A percentile compares a stretch with the other conserved stretches of the same genome.
phyloP scores from a whole-genome alignment of 2,113 vertebrate species.

The Oreochromis niloticus region DNA sequence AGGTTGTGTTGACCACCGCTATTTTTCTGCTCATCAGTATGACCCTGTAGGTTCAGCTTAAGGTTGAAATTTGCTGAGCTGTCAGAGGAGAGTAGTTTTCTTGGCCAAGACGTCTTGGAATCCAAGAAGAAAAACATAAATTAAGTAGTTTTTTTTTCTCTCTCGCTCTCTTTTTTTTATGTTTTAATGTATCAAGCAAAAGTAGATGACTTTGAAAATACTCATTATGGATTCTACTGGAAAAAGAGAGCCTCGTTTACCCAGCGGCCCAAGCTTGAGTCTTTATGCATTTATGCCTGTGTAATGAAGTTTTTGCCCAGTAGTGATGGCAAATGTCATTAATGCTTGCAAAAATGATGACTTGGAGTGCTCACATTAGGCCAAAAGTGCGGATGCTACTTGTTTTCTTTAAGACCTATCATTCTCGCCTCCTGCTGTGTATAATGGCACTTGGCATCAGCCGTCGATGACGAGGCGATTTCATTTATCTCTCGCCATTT shows the following conservation, averaged over 20 bases:
- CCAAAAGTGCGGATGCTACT: constrained; percentile 27
- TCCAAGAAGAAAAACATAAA: neutral
- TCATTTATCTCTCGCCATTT: constrained; percentile 43
- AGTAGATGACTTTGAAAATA: constrained; percentile 33
- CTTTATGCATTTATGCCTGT: constrained; percentile 43
- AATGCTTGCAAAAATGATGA: constrained; percentile 54
- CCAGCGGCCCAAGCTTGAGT: constrained; percentile 37
- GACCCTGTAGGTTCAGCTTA: neutral
- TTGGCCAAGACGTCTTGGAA: neutral
- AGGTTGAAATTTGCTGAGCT: neutral
- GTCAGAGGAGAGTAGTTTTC: neutral
- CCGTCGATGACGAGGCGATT: constrained; percentile 36
- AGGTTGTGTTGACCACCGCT: neutral
- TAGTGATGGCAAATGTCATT: constrained; percentile 63
- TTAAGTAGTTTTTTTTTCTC: neutral
- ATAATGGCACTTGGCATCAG: constrained; percentile 53
- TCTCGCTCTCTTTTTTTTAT: neutral
- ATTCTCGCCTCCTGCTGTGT: constrained; percentile 45
- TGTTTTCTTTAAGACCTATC: constrained; percentile 49
- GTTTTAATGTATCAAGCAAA: constrained; percentile 2
- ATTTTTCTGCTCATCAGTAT: neutral
- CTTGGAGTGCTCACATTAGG: constrained; percentile 51
- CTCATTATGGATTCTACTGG: constrained; percentile 40
- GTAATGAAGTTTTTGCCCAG: constrained; percentile 59
- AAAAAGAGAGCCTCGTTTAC: constrained; percentile 32